These are phyloP conservation scores for Mirza zaza DNA, from an alignment of 2,113 vertebrate species.

Conservation along the genomic window DNA sequence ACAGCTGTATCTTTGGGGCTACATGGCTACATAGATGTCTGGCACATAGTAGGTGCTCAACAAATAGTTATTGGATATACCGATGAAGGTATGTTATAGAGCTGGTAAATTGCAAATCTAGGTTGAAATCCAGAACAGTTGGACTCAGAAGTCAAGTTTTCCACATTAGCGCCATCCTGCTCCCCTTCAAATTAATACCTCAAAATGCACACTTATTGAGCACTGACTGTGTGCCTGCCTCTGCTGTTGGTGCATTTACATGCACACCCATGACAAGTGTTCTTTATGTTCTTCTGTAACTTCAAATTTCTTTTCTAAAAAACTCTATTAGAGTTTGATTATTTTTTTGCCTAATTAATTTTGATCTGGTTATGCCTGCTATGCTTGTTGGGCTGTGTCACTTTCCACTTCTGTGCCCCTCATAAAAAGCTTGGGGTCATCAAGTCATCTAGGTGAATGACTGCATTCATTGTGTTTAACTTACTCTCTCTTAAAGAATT, in stretches of 20 bases:
- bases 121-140: not conserved
- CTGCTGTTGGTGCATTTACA: not conserved
- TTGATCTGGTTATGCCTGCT: not conserved
- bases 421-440: not conserved
- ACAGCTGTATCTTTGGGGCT: not conserved
- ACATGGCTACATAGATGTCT: not conserved
- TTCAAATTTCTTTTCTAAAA: not conserved
- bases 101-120: not conserved
- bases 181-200: not conserved
- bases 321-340: not conserved
- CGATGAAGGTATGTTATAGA: not conserved
- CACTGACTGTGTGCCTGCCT: not conserved
- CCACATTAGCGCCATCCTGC: not conserved
- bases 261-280: not conserved
- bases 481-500: not conserved
- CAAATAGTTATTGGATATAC: not conserved
- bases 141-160: not conserved
- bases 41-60: not conserved
- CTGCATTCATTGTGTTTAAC: not conserved
- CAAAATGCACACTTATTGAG: not conserved
- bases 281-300: conserved; percentile 15
- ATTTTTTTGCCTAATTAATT: not conserved
- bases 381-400: not conserved
- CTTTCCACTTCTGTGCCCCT: not conserved
- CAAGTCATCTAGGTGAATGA: not conserved